Evolutionary conservation across 2,888 invertebrate species (phyloP).

Genomic region (Myopa tessellatipennis): DNA sequence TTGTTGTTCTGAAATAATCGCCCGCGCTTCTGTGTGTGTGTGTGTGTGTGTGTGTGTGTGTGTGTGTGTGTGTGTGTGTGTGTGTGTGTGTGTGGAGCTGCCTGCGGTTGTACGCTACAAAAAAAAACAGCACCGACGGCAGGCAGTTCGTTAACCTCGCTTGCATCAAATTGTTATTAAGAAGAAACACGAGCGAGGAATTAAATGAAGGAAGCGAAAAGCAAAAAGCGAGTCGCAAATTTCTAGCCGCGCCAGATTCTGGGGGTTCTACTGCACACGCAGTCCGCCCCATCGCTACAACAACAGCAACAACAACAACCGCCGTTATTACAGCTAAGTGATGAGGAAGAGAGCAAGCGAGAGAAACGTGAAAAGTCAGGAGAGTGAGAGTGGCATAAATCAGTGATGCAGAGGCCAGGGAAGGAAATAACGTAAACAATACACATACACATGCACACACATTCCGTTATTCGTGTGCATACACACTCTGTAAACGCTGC

Average conservation of each 20-base stretch:
- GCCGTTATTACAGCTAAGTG: background rate
- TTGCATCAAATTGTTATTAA: constrained; percentile 40
- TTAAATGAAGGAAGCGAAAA: background rate
- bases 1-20: background rate
- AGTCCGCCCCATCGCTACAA: background rate
- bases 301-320: background rate
- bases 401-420: background rate
- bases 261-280: background rate
- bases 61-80: constrained; percentile 8
- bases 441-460: background rate
- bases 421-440: background rate
- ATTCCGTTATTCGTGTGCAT: no score
- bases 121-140: background rate
- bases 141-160: constrained; percentile 41
- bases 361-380: background rate
- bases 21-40: background rate
- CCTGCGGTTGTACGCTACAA: no score
- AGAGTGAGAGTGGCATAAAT: background rate
- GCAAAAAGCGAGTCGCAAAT: background rate
- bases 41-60: constrained; percentile 11
- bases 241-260: background rate
- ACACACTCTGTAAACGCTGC: no score
- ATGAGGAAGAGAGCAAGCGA: background rate
- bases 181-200: background rate
- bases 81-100: constrained; percentile 15